These are phyloP conservation scores for Zophobas atratus DNA, from an alignment of 1,140 invertebrate genomes.

Conservation along the genomic window DNA sequence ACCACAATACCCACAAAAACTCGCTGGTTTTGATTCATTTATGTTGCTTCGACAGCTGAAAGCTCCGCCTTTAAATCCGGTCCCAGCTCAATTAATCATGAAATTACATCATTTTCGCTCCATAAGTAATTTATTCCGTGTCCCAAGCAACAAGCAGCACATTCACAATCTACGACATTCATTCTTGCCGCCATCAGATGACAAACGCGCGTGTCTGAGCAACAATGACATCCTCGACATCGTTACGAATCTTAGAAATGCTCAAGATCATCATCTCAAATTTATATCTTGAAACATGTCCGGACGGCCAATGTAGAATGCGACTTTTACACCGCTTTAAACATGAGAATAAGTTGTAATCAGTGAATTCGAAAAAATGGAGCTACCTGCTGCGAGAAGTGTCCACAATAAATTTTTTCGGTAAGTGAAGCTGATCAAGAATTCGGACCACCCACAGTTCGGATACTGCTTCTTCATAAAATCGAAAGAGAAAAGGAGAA, in stretches of 20 bases:
- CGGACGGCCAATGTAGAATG: not conserved
- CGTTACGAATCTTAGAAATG: constrained; percentile 33
- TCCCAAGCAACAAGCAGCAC: constrained; percentile 36
- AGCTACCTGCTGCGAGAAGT: constrained; percentile 37
- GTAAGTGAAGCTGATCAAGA: constrained; percentile 35
- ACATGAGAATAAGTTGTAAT: constrained; percentile 38
- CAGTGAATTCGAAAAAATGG: constrained; percentile 34
- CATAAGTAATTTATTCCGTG: constrained; percentile 36
- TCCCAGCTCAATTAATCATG: constrained; percentile 30
- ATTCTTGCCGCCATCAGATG: constrained; percentile 20
- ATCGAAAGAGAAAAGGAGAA: constrained; percentile 11
- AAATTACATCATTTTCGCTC: constrained; percentile 41
- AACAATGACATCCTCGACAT: constrained; percentile 29
- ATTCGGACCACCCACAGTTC: constrained; percentile 32
- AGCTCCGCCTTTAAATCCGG: constrained; percentile 29
- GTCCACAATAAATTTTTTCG: constrained; percentile 41
- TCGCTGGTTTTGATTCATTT: constrained; percentile 15
- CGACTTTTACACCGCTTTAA: constrained; percentile 18
- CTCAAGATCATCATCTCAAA: constrained; percentile 1
- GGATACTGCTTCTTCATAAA: not conserved
- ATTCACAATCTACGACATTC: constrained; percentile 8
- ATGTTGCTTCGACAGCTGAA: constrained; percentile 28
- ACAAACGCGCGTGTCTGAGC: constrained; percentile 17
- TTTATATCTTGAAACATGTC: not conserved
- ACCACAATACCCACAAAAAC: not conserved